phyloP scores from a whole-genome alignment of 2,113 vertebrate species.

The Empidonax alnorum region DNA sequence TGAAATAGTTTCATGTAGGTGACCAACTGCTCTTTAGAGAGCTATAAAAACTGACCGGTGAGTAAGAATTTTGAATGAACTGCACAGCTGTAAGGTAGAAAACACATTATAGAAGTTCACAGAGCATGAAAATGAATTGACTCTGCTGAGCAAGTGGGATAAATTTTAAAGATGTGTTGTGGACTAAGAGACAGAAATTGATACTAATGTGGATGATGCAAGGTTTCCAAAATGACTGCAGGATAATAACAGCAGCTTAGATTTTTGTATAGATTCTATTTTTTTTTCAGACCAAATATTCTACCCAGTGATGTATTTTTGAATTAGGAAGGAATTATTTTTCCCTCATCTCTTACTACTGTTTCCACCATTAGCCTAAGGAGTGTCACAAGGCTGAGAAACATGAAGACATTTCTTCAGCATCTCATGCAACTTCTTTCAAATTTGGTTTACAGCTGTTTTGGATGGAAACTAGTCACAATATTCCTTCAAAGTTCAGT shows the following conservation, averaged over 20 bases:
- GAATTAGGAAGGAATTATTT: neutral
- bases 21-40: neutral
- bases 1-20: neutral
- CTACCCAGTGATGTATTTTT: neutral
- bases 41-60: neutral
- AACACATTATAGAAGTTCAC: slow-evolving; percentile 1
- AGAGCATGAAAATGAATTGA: neutral
- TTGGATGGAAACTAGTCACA: neutral
- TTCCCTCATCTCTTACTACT: neutral
- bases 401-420: neutral
- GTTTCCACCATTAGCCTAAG: neutral
- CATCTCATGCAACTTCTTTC: neutral
- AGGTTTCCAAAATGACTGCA: neutral
- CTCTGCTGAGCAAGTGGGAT: neutral
- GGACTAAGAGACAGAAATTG: neutral
- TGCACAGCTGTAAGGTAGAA: neutral
- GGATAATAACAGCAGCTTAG: neutral
- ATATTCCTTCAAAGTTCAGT: neutral
- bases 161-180: neutral
- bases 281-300: neutral
- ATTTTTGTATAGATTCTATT: neutral
- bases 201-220: neutral
- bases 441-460: neutral
- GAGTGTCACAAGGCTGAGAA: neutral
- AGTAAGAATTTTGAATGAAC: slow-evolving; percentile 6